phyloP scores from a whole-genome alignment of 2,888 invertebrate genomes.

The Nomada hirtipes region DNA sequence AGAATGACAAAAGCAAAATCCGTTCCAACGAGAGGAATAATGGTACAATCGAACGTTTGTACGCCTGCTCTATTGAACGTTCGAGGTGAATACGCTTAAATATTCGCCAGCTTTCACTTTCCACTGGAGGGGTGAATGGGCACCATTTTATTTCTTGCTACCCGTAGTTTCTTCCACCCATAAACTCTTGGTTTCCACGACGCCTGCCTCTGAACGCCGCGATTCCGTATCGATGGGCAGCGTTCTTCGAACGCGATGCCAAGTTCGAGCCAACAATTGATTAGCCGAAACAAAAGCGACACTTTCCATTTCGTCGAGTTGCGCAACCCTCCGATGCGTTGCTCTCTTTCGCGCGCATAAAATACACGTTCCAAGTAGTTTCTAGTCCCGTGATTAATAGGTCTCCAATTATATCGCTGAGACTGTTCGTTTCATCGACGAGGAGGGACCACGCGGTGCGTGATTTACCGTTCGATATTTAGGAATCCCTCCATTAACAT shows the following conservation, averaged over 20 bases:
- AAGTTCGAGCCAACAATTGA: too few relatives aligned
- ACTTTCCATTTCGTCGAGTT: conserved; percentile 31
- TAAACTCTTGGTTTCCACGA: not conserved
- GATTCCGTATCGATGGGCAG: not conserved
- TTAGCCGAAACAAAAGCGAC: not conserved
- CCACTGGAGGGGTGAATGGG: not conserved
- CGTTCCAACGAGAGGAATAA: not conserved
- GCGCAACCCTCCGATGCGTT: conserved; percentile 12
- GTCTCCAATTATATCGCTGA: not conserved
- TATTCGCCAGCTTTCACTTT: conserved; percentile 39
- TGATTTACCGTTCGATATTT: not conserved
- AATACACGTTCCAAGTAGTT: conserved; percentile 9
- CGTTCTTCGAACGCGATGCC: not conserved
- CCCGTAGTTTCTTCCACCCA: not conserved
- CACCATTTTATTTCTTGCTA: not conserved
- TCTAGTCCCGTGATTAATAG: not conserved
- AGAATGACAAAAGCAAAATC: not conserved
- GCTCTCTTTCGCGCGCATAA: conserved; percentile 6
- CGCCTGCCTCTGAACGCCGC: too few relatives aligned
- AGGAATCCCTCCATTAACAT: not conserved
- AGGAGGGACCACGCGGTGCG: too few relatives aligned
- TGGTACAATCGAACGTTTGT: not conserved
- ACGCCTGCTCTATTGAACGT: not conserved
- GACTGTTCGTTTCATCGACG: not conserved
- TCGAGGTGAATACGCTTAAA: not conserved